phyloP scores from a whole-genome alignment of 1,140 invertebrate species.

The Drosophila nasuta region DNA sequence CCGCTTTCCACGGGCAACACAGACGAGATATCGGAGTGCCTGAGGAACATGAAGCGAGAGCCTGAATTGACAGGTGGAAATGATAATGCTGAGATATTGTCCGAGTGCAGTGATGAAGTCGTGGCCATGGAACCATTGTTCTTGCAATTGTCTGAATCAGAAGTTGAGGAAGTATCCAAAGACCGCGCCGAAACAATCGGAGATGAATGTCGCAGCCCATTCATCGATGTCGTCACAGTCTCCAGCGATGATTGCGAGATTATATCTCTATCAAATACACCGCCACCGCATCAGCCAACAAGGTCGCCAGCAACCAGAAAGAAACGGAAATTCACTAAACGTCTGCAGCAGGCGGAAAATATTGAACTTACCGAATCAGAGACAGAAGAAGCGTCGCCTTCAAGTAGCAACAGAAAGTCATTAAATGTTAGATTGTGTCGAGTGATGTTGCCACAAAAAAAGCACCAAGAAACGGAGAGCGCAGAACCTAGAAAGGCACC shows the following conservation, averaged over 20 bases:
- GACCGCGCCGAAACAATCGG: not conserved
- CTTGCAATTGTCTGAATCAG: slow-evolving; percentile 74
- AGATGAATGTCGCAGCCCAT: not conserved
- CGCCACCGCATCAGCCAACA: not conserved
- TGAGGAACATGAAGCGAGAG: slow-evolving; percentile 24
- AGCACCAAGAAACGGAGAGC: not conserved
- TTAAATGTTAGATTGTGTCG: slow-evolving; percentile 13
- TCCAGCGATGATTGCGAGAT: slow-evolving; percentile 74
- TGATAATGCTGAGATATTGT: slow-evolving; percentile 22
- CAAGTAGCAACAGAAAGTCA: not conserved
- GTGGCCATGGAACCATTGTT: slow-evolving; percentile 74
- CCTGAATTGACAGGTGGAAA: not conserved
- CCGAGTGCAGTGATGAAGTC: slow-evolving; percentile 67
- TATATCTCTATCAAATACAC: slow-evolving; percentile 37
- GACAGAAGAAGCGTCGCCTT: not conserved
- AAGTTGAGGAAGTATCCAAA: slow-evolving; percentile 31
- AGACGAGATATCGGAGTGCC: slow-evolving; percentile 52
- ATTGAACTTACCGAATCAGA: slow-evolving; percentile 31
- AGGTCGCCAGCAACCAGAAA: not conserved
- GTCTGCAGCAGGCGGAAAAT: not conserved
- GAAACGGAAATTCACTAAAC: slow-evolving; percentile 26
- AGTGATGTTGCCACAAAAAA: not conserved
- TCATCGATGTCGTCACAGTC: slow-evolving; percentile 41
- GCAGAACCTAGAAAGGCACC: not conserved
- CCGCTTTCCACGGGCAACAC: slow-evolving; percentile 60